Base-by-base conservation (phyloP, 2,113 vertebrate species). In the Cynocephalus volans region DNA sequence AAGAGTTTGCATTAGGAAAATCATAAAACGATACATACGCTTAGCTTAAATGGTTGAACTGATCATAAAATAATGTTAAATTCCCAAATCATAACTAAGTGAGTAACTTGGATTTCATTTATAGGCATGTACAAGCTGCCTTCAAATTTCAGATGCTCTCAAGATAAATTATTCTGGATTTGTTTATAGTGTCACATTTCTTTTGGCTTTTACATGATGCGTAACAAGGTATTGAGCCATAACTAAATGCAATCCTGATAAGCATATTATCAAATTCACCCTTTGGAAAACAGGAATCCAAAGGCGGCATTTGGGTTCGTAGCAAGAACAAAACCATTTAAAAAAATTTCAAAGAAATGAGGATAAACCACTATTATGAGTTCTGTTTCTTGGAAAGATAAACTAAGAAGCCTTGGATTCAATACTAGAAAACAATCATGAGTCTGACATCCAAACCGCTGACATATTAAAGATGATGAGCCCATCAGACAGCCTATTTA, bases 351-450 rank as follows among this genome's bases (percentile, higher is more conserved):
- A 92, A 76, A 89, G 33, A 80, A 95, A 87, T 86, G 41, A 56
- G 24, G 33, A 56, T n/a, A 92, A 92, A 36, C 65, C 64, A 72
- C 28, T 67, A 79, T 72, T 84, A 4, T 73, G 56, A 76, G 17
- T 77, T 93, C 73, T 85, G 31, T 80, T 94, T 97, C 60, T 94
- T 89, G 69, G 58, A 69, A 96, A 95, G 11, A 85, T 70, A 50
- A 95, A 90, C 52, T 19, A 88, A 77, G 33, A 95, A 80, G 45
- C 24, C 6, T 89, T 92, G 9, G 60, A 89, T 81, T 91, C 45
- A 60, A 28, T 4, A 67, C 28, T 52, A 90, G 31, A 64, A 95
- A 92, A 81, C 0, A 88, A 56, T 45, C 58, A 64, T 52, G 23
- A 92, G 54, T 77, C 36, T 86, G 67, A 45, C 41, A 94, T 85